phyloP scores from a whole-genome alignment of 1,140 invertebrate species.

The Caenorhabditis latens region DNA sequence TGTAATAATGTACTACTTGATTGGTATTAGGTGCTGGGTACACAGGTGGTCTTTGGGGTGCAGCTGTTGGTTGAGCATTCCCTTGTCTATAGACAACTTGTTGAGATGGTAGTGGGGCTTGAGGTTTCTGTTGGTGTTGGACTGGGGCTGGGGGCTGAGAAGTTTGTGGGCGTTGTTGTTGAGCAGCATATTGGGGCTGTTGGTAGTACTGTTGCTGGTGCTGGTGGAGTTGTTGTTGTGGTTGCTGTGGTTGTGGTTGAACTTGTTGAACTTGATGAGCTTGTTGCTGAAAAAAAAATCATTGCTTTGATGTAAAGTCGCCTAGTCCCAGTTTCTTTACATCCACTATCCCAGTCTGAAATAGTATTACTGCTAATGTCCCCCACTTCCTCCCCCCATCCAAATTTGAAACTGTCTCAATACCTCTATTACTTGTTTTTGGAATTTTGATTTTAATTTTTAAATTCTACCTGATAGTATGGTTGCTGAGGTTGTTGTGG shows the following conservation, averaged over 20 bases:
- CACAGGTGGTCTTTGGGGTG: neutral
- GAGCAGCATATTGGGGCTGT: neutral
- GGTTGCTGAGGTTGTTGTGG: neutral
- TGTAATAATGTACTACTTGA: constrained; percentile 28
- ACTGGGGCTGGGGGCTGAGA: neutral
- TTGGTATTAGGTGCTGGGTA: neutral
- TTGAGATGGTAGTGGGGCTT: neutral
- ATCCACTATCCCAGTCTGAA: too few relatives aligned
- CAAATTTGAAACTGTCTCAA: too few relatives aligned
- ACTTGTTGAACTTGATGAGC: neutral
- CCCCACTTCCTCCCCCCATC: too few relatives aligned
- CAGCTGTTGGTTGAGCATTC: neutral
- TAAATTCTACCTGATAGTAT: too few relatives aligned
- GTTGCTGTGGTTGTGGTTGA: neutral
- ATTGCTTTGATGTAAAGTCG: too few relatives aligned
- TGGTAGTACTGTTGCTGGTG: neutral
- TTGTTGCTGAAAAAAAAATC: neutral
- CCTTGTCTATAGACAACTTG: neutral
- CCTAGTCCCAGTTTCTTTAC: too few relatives aligned
- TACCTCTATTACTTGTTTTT: too few relatives aligned
- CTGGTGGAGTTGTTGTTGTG: neutral
- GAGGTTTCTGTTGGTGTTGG: neutral
- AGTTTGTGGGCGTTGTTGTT: neutral
- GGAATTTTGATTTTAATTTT: too few relatives aligned
- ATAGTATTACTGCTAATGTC: too few relatives aligned